A percentile compares a stretch with the other conserved stretches of the same genome.
phyloP scores from a whole-genome alignment of 2,888 invertebrate species.

The Apamea monoglypha region DNA sequence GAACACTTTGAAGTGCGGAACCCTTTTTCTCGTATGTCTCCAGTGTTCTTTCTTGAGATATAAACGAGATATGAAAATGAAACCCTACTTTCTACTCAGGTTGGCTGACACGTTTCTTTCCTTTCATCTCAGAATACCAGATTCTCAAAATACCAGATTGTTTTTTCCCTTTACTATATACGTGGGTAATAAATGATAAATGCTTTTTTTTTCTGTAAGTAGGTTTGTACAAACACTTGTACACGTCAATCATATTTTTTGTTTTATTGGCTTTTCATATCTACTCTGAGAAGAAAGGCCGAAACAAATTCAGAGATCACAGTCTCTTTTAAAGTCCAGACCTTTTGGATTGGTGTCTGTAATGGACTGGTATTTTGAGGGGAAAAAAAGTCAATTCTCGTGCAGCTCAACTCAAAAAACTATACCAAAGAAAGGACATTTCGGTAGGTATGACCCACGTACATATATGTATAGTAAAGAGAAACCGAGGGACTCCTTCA shows the following conservation, averaged over 20 bases:
- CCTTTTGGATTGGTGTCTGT: too few relatives aligned
- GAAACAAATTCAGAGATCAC: too few relatives aligned
- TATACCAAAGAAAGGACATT: background rate
- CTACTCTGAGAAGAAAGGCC: too few relatives aligned
- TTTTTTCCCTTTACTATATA: background rate
- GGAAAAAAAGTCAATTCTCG: background rate
- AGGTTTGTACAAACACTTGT: background rate
- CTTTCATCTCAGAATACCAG: too few relatives aligned
- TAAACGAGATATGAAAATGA: constrained; percentile 37
- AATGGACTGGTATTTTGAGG: too few relatives aligned
- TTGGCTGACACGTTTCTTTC: background rate
- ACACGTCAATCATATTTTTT: background rate
- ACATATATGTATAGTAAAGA: background rate
- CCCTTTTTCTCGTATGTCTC: constrained; percentile 16
- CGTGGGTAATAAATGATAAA: background rate
- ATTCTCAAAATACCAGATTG: too few relatives aligned
- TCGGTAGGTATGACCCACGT: background rate
- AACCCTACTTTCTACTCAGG: background rate
- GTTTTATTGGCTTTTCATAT: too few relatives aligned
- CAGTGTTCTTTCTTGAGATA: constrained; percentile 31
- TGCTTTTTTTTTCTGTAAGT: too few relatives aligned
- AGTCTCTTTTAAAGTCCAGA: too few relatives aligned
- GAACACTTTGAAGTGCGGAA: constrained; percentile 33
- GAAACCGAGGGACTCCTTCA: too few relatives aligned
- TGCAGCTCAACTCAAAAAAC: background rate